Evolutionary conservation across 2,888 invertebrate species (phyloP).

Genomic region (Melanostoma mellinum): DNA sequence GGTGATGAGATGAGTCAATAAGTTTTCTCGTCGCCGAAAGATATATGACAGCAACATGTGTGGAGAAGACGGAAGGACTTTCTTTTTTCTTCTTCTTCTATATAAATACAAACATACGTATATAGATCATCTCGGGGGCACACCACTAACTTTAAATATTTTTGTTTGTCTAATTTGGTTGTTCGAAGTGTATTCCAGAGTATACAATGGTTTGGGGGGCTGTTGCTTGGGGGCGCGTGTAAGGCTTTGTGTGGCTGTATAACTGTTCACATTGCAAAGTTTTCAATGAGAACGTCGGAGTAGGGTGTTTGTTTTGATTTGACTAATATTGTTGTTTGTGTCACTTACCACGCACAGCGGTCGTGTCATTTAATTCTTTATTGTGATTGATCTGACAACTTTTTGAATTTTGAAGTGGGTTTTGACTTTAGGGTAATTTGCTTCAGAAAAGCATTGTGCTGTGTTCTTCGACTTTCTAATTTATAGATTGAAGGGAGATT

Average conservation of each 20-base stretch:
- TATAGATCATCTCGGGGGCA: constrained; percentile 9
- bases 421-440: no score
- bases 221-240: neutral
- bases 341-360: constrained; percentile 11
- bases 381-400: constrained; percentile 58
- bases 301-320: constrained; percentile 34
- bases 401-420: constrained; percentile 10
- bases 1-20: constrained; percentile 65
- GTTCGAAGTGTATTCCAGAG: constrained; percentile 14
- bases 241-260: constrained; percentile 4
- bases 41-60: constrained; percentile 41
- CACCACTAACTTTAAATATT: constrained; percentile 41
- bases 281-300: constrained; percentile 2
- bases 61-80: constrained; percentile 32
- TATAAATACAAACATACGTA: neutral
- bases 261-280: constrained; percentile 16
- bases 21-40: constrained; percentile 59
- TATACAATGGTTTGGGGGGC: constrained; percentile 22
- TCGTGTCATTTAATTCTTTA: constrained; percentile 49
- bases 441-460: no score
- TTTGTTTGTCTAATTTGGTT: constrained; percentile 61
- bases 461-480: no score
- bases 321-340: constrained; percentile 33
- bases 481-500: no score
- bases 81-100: neutral